Evolutionary conservation across 1,140 invertebrate species (phyloP).

Genomic region (Tribolium castaneum): DNA sequence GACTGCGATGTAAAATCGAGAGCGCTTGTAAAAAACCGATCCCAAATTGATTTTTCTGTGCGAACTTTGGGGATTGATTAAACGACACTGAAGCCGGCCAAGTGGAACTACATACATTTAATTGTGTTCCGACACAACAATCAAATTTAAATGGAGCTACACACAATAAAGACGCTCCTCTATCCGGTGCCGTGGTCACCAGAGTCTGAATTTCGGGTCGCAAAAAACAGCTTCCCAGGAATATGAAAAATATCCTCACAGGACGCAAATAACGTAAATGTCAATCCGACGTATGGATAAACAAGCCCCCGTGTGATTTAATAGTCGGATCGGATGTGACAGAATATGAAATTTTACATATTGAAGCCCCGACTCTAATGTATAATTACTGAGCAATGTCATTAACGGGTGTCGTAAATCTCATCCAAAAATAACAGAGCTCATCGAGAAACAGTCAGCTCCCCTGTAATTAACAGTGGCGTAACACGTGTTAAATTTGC

Average conservation of each 20-base stretch:
- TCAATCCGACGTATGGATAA: constrained; percentile 26
- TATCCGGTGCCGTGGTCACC: constrained; percentile 14
- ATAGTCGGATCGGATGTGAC: constrained; percentile 19
- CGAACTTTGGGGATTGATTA: constrained; percentile 4
- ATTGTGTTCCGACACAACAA: background rate
- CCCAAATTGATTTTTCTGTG: constrained; percentile 23
- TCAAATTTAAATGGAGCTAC: background rate
- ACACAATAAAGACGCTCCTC: constrained; percentile 33
- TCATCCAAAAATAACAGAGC: constrained; percentile 26
- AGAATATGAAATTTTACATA: constrained; percentile 14
- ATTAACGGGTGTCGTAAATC: constrained; percentile 21
- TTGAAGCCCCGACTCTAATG: background rate
- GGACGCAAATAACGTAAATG: constrained; percentile 26
- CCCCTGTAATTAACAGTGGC: constrained; percentile 2
- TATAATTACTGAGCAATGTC: constrained; percentile 10
- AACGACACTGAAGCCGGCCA: background rate
- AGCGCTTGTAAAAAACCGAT: background rate
- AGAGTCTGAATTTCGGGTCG: background rate
- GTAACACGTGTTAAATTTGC: background rate
- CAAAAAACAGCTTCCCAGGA: too few relatives aligned
- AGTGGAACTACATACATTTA: constrained; percentile 17
- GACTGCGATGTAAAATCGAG: background rate
- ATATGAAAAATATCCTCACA: background rate
- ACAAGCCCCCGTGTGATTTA: background rate
- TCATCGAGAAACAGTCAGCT: background rate